Evolutionary conservation across 2,113 vertebrate species (phyloP).

Genomic region (human (Homo sapiens)): GRCh38 chr15:44451501-44452000

Average conservation of each 20-base stretch:
- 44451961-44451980: neutral
- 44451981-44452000: neutral
- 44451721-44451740: neutral
- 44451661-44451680: neutral
- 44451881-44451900: neutral
- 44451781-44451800: neutral
- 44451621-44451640: neutral
- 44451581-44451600: neutral
- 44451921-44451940: neutral
- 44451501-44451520: neutral
- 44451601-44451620: neutral
- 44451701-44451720: neutral
- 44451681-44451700: too few relatives aligned
- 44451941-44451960: neutral
- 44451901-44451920: neutral
- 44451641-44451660: neutral
- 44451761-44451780: neutral
- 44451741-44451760: neutral
- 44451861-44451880: neutral
- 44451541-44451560: neutral
- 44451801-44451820: neutral
- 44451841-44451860: neutral
- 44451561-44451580: neutral
- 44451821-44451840: neutral
- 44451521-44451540: neutral